Base-by-base conservation (phyloP, 2,888 invertebrate species). In the Mythimna impura region DNA sequence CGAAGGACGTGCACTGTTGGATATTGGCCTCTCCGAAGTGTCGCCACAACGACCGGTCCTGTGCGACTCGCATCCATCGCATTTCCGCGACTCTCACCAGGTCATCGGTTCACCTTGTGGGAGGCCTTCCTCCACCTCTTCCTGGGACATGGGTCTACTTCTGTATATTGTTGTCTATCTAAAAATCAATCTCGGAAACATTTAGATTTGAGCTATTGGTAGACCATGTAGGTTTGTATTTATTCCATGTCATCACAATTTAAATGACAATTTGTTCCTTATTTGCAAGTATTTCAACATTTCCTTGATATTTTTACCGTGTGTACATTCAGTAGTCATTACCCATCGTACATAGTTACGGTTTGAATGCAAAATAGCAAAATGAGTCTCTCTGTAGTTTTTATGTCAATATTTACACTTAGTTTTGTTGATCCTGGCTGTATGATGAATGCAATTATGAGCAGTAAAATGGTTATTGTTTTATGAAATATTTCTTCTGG, bases 341-440 rank as follows among this genome's bases (percentile, higher is more conserved):
- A 22, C 30, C 62, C 43, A 36, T 60, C 25, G 7, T 14, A 20
- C 34, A 30, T 22, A 61, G 22, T 36, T 67, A 67, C 54, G 71
- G 7, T n/a, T 58, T 73, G 78, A 80, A 80, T 80, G 52, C 40
- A 68, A 73, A 78, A 63, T 60, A 63, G 57, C 47, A 66, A 69
- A 80, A 70, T 70, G 61, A 54, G 40, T 61, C 17, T 57, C 20
- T 63, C 7, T 54, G 58, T 57, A 25, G 22, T 71, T 68, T 65
- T 65, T 52, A 72, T 63, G 70, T 78, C 64, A 78, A 80, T 80
- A 80, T 80, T 78, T 70, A 60, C 54, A 66, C 50, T 55, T 54
- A 14, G 66, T 77, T 64, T 62, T 80, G 64, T 80, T 80, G 36
- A 64, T 77, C 64, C 36, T 58, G n/a, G 30, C 10, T 62, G 65